A percentile compares a stretch with the other conserved stretches of the same genome.
Conservation (phyloP, 2,888 invertebrate genomes). For the Aphodius sticticus region DNA sequence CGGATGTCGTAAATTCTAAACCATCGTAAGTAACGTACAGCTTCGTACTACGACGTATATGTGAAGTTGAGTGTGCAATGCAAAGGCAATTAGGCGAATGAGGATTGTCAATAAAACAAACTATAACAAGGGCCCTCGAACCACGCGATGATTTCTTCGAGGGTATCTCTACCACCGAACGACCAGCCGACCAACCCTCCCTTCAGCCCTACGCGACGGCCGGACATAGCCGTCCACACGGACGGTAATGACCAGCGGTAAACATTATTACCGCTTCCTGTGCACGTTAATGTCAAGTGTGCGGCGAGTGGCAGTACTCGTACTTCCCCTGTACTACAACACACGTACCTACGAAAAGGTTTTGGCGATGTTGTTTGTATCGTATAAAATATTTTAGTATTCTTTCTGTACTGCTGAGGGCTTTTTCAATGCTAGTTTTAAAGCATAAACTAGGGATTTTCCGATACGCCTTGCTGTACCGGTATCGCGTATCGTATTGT, state of each 20-base stretch:
- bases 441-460: no score
- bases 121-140: slow-evolving; percentile 48
- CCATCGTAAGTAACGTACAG: no score
- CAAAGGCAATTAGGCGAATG: slow-evolving; percentile 40
- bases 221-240: slow-evolving; percentile 33
- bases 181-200: neutral
- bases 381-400: no score
- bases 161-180: slow-evolving; percentile 38
- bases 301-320: slow-evolving; percentile 13
- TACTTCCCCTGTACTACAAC: neutral
- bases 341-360: no score
- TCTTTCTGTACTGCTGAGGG: no score
- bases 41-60: neutral
- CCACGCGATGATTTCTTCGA: slow-evolving; percentile 49
- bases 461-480: no score
- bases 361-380: no score
- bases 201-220: neutral
- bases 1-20: no score
- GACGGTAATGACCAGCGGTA: slow-evolving; percentile 51
- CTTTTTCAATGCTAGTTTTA: no score
- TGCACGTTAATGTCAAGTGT: slow-evolving; percentile 36
- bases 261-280: slow-evolving; percentile 51
- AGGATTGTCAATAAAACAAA: slow-evolving; percentile 43
- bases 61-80: slow-evolving; percentile 29
- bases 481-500: no score